These are phyloP conservation scores for Taenaris catops DNA, from an alignment of 2,888 invertebrate species.

Conservation along the genomic window DNA sequence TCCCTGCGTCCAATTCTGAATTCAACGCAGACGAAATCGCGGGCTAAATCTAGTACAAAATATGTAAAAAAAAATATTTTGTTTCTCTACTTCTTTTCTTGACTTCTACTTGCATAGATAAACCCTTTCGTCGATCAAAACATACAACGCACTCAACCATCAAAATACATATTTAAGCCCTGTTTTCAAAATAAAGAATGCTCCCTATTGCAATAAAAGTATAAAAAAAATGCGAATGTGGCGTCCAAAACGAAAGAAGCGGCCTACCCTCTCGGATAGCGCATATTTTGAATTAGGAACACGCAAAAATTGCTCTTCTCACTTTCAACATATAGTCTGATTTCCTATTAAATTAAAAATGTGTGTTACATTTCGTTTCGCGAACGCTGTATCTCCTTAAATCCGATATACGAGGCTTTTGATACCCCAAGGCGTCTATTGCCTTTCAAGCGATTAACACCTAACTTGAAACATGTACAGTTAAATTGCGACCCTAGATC, in stretches of 20 bases:
- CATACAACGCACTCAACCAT: not conserved
- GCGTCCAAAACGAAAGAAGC: slow-evolving; percentile 17
- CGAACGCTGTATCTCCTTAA: slow-evolving; percentile 20
- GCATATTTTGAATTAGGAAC: not conserved
- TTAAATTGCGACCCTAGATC: slow-evolving; percentile 6
- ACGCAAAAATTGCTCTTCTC: slow-evolving; percentile 16
- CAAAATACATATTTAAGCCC: slow-evolving; percentile 14
- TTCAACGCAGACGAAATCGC: too few species aligned
- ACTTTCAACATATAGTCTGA: slow-evolving; percentile 19
- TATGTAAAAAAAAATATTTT: too few species aligned
- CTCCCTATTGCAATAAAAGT: slow-evolving; percentile 22
- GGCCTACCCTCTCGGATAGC: not conserved
- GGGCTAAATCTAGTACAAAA: too few species aligned
- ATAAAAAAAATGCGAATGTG: slow-evolving; percentile 21
- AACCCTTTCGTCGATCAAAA: not conserved
- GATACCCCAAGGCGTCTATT: slow-evolving; percentile 24
- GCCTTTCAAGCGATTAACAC: slow-evolving; percentile 24
- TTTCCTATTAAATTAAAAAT: slow-evolving; percentile 17
- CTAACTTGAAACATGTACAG: slow-evolving; percentile 7
- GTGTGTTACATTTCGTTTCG: slow-evolving; percentile 1
- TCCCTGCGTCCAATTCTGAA: too few species aligned
- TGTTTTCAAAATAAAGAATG: slow-evolving; percentile 21
- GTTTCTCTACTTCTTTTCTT: too few species aligned
- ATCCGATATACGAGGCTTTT: slow-evolving; percentile 26
- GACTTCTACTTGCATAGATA: too few species aligned